Base-by-base conservation (phyloP, 1,140 invertebrate genomes). In the Arctopsyche grandis region DNA sequence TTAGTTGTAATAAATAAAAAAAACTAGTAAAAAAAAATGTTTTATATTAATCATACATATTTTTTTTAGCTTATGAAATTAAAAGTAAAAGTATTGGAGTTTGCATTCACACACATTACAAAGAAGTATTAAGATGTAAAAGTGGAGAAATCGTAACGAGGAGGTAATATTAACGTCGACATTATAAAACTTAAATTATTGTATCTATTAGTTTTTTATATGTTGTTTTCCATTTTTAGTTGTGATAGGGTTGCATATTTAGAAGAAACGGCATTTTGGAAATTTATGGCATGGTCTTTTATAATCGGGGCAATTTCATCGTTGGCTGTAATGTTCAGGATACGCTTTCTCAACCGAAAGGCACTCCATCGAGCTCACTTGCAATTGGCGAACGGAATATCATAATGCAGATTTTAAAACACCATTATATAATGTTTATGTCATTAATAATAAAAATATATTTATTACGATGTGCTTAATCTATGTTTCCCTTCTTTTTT, bases 241-340 rank as follows among this genome's bases (percentile, higher is more conserved):
- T 93, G 92, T 84, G 92, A 93, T 81, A 89, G 87, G 81, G 91
- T 93, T 14, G 91, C 90, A 16, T 93, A 92, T 87, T 88, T 94
- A 38, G 94, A 95, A 83, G 93, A 95, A 85, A 87, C 90, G 75
- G 90, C 92, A 58, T 98, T 95, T 86, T 95, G 95, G 91, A 92
- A 94, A 83, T 97, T 98, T 85, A 93, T 96, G 84, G 90, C 90
- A 12, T 91, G 92, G 79, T 93, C 93, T 86, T 92, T 95, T 83
- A 84, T 91, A 0, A 74, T 93, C 38, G 92, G 92, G 9, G 80
- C 93, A 5, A 82, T 92, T 10, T 94, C 93, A 24, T 91, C 84
- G 63, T 73, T 86, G 26, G 85, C 85, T 58, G 87, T 89, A 0
- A 88, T 89, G 87, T 81, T 88, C 78, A 83, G 88, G 79, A 84